Evolutionary conservation across 1,140 invertebrate species (phyloP).

Genomic region (Diploscapter pachys): DNA sequence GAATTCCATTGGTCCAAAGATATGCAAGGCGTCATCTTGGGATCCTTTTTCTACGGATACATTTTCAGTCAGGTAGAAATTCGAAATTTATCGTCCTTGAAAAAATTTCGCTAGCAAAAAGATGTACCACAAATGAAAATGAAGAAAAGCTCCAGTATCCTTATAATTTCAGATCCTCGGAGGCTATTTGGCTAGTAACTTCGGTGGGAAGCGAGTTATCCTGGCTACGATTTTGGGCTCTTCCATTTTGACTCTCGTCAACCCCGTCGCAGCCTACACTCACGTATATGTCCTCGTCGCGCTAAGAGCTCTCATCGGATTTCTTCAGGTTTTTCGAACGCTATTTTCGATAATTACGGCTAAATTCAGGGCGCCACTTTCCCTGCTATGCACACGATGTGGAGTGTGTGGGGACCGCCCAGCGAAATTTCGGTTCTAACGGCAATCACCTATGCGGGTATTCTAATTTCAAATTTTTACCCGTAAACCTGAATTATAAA

Average conservation of each 20-base stretch:
- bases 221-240: conserved; percentile 76
- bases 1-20: conserved; percentile 70
- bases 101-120: too few relatives aligned
- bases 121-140: too few relatives aligned
- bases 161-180: conserved; percentile 45
- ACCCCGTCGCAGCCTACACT: conserved; percentile 72
- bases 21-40: conserved; percentile 60
- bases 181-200: conserved; percentile 69
- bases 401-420: conserved; percentile 65
- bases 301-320: conserved; percentile 60
- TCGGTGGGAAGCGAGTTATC: conserved; percentile 76
- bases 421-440: conserved; percentile 60
- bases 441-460: conserved; percentile 60
- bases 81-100: too few relatives aligned
- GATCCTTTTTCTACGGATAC: conserved; percentile 64
- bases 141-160: neutral
- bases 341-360: too few relatives aligned
- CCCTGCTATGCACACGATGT: conserved; percentile 65
- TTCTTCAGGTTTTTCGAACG: conserved; percentile 42
- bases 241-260: conserved; percentile 76
- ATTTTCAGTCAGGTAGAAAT: conserved; percentile 51
- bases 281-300: conserved; percentile 59
- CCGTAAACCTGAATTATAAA: neutral
- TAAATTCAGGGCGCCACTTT: conserved; percentile 63
- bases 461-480: neutral